phyloP scores from a whole-genome alignment of 2,113 vertebrate species.

The Prunella fulvescens region DNA sequence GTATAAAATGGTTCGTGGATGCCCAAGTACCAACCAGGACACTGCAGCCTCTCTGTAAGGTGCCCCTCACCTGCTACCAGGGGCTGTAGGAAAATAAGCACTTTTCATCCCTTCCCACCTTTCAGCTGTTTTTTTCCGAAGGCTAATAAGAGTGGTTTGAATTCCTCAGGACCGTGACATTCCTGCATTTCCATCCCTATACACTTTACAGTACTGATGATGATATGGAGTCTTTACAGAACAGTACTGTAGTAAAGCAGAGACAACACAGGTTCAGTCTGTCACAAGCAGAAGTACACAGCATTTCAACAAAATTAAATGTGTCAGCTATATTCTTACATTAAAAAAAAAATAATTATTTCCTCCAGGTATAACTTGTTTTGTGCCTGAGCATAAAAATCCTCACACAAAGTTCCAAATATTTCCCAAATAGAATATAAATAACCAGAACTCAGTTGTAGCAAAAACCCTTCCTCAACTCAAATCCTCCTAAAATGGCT shows the following conservation, averaged over 20 bases:
- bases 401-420: background rate
- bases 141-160: background rate
- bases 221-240: background rate
- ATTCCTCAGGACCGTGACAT: background rate
- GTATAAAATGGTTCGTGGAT: background rate
- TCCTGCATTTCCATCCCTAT: background rate
- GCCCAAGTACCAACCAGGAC: background rate
- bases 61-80: background rate
- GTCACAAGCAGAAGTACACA: background rate
- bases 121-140: background rate
- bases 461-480: background rate
- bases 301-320: background rate
- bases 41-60: background rate
- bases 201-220: background rate
- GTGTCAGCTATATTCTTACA: background rate
- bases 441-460: background rate
- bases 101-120: background rate
- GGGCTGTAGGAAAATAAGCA: background rate
- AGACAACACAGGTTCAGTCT: background rate
- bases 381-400: background rate
- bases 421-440: background rate
- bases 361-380: background rate
- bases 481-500: constrained; percentile 18
- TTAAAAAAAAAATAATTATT: background rate
- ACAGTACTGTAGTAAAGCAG: background rate